Evolutionary conservation across 1,140 invertebrate genomes (phyloP), one percentile per base, ranked within the genome.

Genomic region (Tenebrio molitor): DNA sequence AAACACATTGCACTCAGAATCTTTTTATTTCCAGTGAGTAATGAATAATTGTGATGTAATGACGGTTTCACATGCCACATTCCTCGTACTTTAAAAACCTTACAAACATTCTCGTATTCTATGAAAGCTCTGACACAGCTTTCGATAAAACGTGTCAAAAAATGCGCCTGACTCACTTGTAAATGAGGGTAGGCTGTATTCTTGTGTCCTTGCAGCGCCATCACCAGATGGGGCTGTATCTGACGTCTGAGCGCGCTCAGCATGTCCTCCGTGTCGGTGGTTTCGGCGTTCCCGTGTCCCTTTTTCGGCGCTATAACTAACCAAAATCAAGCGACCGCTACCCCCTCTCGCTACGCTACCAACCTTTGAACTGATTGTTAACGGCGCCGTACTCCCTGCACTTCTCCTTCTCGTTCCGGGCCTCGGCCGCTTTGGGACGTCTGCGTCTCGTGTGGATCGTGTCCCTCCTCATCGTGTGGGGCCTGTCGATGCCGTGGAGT

Each of bases 401-500:
- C 34, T 73, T 71, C 16, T 70, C 19, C 41, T 73, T 75, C n/a
- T 71, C 74, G 42, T 69, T 72, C 1, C 34, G 12, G 1, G 62
- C 34, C 66, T 79, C 79, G 8, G 64, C 58, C 87, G 76, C 89
- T 88, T 77, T 91, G 1, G 95, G 95, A 80, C 97, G 91, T 77
- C 97, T 89, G 84, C 97, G 94, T 73, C 97, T 86, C 12, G 96
- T 98, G 84, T 98, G 97, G 81, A 99, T 98, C 5, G 95, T 97
- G 81, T 98, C 97, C 80, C 97, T 94, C 78, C 96, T 89, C 96
- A 99, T 98, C 19, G 96, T 94, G 72, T 95, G 89, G 3, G 97
- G 97, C 68, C 95, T 87, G 83, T 93, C 93, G 69, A 97, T 91
- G 68, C 93, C 92, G 84, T 98, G 96, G 69, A 97, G 86, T 85